These are phyloP conservation scores for Tetanocera ferruginea DNA, from an alignment of 2,888 invertebrate species.

Conservation along the genomic window DNA sequence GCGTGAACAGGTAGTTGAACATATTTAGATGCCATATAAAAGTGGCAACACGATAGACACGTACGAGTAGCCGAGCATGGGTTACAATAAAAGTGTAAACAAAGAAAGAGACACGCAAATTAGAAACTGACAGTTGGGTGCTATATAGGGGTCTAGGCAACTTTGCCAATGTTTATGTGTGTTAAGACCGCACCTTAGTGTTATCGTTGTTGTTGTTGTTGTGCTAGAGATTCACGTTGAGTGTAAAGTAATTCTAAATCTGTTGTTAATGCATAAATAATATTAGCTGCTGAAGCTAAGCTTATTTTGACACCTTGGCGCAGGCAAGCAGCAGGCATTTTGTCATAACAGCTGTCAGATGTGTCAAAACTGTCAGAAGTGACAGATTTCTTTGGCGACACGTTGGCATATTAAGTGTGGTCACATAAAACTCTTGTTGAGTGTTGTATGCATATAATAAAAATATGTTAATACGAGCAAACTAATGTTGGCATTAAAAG, in stretches of 20 bases:
- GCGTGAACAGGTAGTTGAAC: background rate
- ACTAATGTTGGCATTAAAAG: too few species aligned
- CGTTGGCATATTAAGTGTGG: background rate
- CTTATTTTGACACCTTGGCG: slow-evolving; percentile 21
- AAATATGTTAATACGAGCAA: too few species aligned
- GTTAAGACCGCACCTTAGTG: background rate
- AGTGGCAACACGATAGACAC: background rate
- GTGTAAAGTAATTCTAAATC: background rate
- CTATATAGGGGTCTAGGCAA: background rate
- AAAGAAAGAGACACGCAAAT: background rate
- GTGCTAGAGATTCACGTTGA: background rate
- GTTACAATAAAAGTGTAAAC: background rate
- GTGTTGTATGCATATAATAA: too few species aligned
- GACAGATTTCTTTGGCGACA: slow-evolving; percentile 20
- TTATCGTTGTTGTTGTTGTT: too few species aligned
- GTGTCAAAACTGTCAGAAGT: slow-evolving; percentile 19
- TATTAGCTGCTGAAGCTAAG: slow-evolving; percentile 7
- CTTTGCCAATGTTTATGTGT: background rate
- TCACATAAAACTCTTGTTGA: background rate
- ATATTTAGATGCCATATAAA: background rate
- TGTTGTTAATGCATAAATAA: slow-evolving; percentile 19
- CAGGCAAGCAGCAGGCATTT: background rate
- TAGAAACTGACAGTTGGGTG: slow-evolving; percentile 2
- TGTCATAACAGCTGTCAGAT: slow-evolving; percentile 22
- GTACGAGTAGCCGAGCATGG: background rate